phyloP scores from a whole-genome alignment of 2,113 vertebrate species.

The Clinocottus analis region DNA sequence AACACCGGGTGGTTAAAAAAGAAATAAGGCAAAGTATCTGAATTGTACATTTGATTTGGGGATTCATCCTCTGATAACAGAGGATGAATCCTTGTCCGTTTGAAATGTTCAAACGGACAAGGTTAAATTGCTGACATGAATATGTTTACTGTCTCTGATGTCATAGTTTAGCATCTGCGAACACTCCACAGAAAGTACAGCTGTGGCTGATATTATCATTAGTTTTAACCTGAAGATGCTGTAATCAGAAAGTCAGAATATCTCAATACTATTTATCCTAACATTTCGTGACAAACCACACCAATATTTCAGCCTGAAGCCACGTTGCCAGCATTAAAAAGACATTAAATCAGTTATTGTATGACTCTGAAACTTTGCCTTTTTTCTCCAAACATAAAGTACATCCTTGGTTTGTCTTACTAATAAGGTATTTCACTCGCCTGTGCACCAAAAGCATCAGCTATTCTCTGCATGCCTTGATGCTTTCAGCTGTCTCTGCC shows the following conservation, averaged over 20 bases:
- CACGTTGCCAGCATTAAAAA: background rate
- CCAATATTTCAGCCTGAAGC: background rate
- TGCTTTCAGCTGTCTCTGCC: constrained; percentile 21
- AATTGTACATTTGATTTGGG: background rate
- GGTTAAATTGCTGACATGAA: background rate
- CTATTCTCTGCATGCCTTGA: constrained; percentile 55
- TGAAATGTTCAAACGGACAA: background rate
- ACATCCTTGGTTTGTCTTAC: constrained; percentile 30
- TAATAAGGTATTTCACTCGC: constrained; percentile 33
- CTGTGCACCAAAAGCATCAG: constrained; percentile 10
- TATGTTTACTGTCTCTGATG: no score
- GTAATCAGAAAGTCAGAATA: background rate
- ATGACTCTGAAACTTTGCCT: constrained; percentile 50
- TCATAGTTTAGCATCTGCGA: background rate
- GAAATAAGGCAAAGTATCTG: constrained; percentile 60
- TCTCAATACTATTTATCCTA: background rate
- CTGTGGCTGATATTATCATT: background rate
- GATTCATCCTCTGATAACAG: background rate
- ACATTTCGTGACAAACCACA: background rate
- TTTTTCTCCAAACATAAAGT: constrained; percentile 43
- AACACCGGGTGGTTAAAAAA: constrained; percentile 20
- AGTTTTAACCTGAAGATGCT: background rate
- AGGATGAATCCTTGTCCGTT: background rate
- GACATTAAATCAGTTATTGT: background rate
- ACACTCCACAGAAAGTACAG: background rate